A percentile compares a stretch with the other conserved stretches of the same genome.
phyloP scores from a whole-genome alignment of 1,140 invertebrate genomes.

The Nixonia krombeini region DNA sequence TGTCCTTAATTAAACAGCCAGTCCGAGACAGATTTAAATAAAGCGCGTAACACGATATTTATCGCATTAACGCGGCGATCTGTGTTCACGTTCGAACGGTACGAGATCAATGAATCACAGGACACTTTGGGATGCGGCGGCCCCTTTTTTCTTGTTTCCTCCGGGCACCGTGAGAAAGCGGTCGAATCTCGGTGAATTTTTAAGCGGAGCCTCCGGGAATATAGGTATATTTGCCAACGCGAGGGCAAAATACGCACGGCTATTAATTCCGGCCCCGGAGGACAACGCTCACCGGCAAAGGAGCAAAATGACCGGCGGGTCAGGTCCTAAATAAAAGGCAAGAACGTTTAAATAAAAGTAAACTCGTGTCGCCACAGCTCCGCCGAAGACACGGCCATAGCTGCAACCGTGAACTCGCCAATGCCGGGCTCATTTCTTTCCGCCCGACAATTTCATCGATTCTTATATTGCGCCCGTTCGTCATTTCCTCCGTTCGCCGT shows the following conservation, averaged over 20 bases:
- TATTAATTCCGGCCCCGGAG: conserved; percentile 65
- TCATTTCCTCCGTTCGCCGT: background rate
- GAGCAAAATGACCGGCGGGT: conserved; percentile 67
- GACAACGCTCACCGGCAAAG: conserved; percentile 66
- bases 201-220: conserved; percentile 46
- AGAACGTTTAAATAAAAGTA: conserved; percentile 71
- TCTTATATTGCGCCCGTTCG: background rate
- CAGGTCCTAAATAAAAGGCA: conserved; percentile 70
- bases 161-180: conserved; percentile 57
- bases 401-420: conserved; percentile 18
- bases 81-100: conserved; percentile 47
- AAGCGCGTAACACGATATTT: conserved; percentile 51
- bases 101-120: conserved; percentile 51
- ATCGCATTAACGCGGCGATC: conserved; percentile 50
- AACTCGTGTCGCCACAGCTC: conserved; percentile 62
- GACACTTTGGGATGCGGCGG: conserved; percentile 48
- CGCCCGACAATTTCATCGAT: background rate
- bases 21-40: conserved; percentile 48
- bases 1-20: conserved; percentile 45
- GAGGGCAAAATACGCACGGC: conserved; percentile 62
- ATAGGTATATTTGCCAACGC: conserved; percentile 56
- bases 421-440: background rate
- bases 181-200: conserved; percentile 55
- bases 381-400: conserved; percentile 10
- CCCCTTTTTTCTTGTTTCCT: conserved; percentile 39